phyloP scores from a whole-genome alignment of 2,113 vertebrate species.

The Erinaceus europaeus region DNA sequence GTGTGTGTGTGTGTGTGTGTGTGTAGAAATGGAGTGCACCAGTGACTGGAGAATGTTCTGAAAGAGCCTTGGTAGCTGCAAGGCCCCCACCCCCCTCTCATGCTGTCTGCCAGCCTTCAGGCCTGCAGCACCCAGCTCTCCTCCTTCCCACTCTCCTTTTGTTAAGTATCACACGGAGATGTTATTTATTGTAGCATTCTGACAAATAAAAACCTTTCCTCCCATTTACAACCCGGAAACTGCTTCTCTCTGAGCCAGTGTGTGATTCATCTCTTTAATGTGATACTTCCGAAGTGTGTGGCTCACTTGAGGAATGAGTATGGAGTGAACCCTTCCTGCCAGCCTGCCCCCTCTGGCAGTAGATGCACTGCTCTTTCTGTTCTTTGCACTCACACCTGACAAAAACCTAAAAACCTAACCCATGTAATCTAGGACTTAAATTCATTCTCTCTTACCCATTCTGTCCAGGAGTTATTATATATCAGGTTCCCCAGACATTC shows the following conservation, averaged over 20 bases:
- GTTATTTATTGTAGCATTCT: constrained; percentile 57
- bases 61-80: not conserved
- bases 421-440: not conserved
- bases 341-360: not conserved
- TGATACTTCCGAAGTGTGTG: constrained; percentile 41
- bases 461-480: not conserved
- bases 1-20: too few species aligned
- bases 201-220: constrained; percentile 55
- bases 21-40: not conserved
- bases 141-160: constrained; percentile 51
- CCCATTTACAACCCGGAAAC: constrained; percentile 44
- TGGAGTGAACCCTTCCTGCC: constrained; percentile 18
- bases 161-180: constrained; percentile 47
- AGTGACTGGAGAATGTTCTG: constrained; percentile 1
- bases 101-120: not conserved
- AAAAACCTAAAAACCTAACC: too few species aligned
- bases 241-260: constrained; percentile 46
- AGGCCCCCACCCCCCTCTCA: too few species aligned
- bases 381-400: not conserved
- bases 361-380: not conserved
- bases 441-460: not conserved
- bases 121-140: not conserved
- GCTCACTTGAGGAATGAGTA: not conserved
- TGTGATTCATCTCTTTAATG: constrained; percentile 52
- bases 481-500: not conserved